phyloP scores from a whole-genome alignment of 2,888 invertebrate genomes.

The Napeogenes inachia region DNA sequence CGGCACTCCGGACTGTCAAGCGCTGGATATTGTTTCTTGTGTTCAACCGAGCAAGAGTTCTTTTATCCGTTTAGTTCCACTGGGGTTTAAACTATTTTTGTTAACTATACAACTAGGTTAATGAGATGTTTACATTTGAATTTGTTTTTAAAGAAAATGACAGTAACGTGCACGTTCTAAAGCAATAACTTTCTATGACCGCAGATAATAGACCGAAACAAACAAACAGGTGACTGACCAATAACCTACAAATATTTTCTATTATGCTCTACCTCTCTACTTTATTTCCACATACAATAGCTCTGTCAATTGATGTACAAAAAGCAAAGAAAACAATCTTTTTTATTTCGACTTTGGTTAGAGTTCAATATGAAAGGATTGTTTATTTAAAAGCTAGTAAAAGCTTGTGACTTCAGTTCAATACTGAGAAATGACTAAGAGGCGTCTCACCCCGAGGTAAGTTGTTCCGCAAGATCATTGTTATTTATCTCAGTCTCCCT shows the following conservation, averaged over 20 bases:
- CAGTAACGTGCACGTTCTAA: constrained; percentile 6
- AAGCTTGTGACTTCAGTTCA: constrained; percentile 12
- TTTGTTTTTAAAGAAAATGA: constrained; percentile 18
- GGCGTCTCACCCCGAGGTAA: constrained; percentile 30
- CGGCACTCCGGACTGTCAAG: constrained; percentile 38
- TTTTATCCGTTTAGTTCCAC: constrained; percentile 31
- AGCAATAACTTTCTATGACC: constrained; percentile 5
- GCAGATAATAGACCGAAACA: constrained; percentile 5
- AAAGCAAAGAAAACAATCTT: too few relatives aligned
- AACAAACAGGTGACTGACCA: constrained; percentile 2
- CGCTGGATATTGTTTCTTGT: constrained; percentile 48
- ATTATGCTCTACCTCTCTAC: too few relatives aligned
- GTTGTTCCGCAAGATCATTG: constrained; percentile 64
- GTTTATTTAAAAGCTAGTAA: constrained; percentile 1
- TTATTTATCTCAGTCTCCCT: constrained; percentile 71
- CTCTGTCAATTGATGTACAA: too few relatives aligned
- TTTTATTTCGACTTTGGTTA: too few relatives aligned
- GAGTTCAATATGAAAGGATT: neutral
- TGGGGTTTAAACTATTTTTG: constrained; percentile 22
- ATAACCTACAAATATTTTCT: neutral
- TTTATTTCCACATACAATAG: too few relatives aligned
- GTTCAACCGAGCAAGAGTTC: constrained; percentile 38
- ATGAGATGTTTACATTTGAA: constrained; percentile 20
- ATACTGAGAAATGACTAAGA: constrained; percentile 17
- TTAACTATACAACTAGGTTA: constrained; percentile 18